These are phyloP conservation scores for Andrena trimmerana DNA, from an alignment of 2,888 invertebrate genomes.

Conservation along the genomic window DNA sequence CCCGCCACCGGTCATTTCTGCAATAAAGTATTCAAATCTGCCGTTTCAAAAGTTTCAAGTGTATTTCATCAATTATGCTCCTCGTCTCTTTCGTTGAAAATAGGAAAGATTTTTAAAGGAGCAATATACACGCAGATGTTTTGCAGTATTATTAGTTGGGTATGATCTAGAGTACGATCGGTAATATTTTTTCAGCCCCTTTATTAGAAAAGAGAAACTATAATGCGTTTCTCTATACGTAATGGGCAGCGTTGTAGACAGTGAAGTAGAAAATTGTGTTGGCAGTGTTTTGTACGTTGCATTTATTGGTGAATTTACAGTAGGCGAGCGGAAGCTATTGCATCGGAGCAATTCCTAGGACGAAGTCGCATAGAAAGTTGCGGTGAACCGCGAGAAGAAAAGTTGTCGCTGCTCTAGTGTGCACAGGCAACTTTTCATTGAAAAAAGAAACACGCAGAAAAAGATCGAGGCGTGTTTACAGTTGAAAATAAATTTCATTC, in stretches of 20 bases:
- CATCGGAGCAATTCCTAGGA: constrained; percentile 46
- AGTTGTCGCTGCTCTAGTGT: constrained; percentile 12
- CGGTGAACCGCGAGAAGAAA: constrained; percentile 59
- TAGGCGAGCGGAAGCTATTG: not conserved
- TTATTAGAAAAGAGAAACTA: constrained; percentile 6
- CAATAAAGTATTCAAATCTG: not conserved
- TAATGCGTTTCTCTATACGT: not conserved
- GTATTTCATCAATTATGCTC: not conserved
- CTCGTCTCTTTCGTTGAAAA: no score
- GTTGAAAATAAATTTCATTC: not conserved
- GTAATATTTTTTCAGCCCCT: not conserved
- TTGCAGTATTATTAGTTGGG: not conserved
- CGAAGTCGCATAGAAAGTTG: constrained; percentile 64
- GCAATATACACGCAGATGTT: no score
- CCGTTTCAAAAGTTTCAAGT: not conserved
- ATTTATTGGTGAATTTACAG: constrained; percentile 16
- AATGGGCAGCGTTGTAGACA: not conserved
- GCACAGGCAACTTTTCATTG: not conserved
- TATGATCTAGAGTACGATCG: constrained; percentile 1
- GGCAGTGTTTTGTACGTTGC: not conserved
- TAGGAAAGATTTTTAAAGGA: no score
- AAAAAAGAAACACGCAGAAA: not conserved
- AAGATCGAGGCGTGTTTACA: not conserved
- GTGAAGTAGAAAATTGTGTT: constrained; percentile 18
- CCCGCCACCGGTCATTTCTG: constrained; percentile 81